Evolutionary conservation across 2,888 invertebrate species (phyloP), one percentile per base, ranked within the genome.

Genomic region (Netelia virgata): DNA sequence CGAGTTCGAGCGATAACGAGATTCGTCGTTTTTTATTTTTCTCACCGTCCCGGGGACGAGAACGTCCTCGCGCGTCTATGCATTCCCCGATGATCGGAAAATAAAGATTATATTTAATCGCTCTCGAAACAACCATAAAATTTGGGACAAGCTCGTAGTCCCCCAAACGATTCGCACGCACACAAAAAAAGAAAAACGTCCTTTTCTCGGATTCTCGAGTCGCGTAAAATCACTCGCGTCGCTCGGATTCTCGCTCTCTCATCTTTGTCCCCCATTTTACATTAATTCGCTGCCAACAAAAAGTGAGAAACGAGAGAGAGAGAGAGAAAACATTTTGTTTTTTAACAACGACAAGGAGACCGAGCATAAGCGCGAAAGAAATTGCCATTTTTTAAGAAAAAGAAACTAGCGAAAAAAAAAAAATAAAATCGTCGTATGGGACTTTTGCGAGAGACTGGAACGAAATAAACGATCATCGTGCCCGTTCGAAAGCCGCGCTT

Each of bases 141-240:
- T 18, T 5, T 11, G 10, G 28, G 69, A 70, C 36, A 36, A 36
- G 36, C 36, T 36, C 36, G 41, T 11, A 18, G 10, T 18, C 10
- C 1, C 1, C 3, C 16, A 23, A 57, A 18, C 16, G n/a, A 18
- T 18, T 3, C 57, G 16, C 57, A 20, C 86, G 87, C 86, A 84
- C 79, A 85, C 73, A 23, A 43, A 64, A 9, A 69, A 41, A 50
- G 3, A 41, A 63, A 84, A 86, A 86, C 69, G 81, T 75, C 85
- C 77, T 84, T 73, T 23, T 55, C 77, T 81, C 75, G 47, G 1
- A 59, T 59, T 59, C 8, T 59, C 57, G 70, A 57, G 57, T 57
- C 5, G 18, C 55, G 69, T 53, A 36, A 36, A 53, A 53, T 53
- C 53, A 14, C 53, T 36, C 36, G 36, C 53, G 53, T 53, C 6